phyloP scores from a whole-genome alignment of 2,113 vertebrate genomes.

The Notiomystis cincta region DNA sequence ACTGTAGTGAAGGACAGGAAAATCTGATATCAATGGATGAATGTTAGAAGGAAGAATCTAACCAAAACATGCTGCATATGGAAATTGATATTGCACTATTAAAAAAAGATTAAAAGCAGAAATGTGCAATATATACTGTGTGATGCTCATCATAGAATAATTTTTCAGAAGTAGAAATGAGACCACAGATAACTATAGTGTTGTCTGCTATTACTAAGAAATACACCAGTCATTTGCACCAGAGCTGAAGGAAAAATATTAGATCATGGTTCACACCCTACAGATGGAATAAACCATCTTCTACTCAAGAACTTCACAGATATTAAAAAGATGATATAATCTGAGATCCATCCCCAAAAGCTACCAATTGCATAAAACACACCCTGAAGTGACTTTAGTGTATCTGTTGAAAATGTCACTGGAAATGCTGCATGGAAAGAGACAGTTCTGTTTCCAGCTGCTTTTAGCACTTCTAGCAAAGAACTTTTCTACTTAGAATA shows the following conservation, averaged over 20 bases:
- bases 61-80: background rate
- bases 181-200: background rate
- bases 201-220: background rate
- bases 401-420: background rate
- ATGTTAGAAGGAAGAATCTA: background rate
- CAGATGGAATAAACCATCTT: background rate
- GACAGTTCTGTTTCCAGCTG: background rate
- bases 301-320: background rate
- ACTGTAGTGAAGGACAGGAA: background rate
- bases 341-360: background rate
- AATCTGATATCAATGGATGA: background rate
- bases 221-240: background rate
- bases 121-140: background rate
- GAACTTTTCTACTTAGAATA: background rate
- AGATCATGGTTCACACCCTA: constrained; percentile 14
- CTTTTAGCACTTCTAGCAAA: background rate
- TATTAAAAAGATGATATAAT: background rate
- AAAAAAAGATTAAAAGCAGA: background rate
- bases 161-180: background rate
- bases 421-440: background rate
- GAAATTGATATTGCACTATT: background rate
- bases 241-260: background rate
- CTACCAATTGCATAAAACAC: background rate
- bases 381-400: background rate
- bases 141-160: background rate